These are phyloP conservation scores for Phoeniculus purpureus DNA, from an alignment of 2,797 vertebrate genomes.

Conservation along the genomic window DNA sequence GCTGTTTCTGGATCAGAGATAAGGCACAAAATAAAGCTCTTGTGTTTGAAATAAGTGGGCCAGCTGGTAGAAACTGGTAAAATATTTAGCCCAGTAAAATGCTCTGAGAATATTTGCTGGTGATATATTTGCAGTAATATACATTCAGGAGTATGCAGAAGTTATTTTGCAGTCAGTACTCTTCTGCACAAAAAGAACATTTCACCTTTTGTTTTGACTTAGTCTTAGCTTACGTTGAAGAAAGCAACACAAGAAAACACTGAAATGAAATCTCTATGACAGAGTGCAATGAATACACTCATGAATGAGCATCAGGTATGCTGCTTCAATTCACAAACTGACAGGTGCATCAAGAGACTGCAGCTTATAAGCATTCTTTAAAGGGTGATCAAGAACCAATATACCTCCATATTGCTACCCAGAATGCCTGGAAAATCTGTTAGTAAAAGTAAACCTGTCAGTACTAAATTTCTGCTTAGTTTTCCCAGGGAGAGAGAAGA, in stretches of 20 bases:
- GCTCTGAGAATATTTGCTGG: not conserved
- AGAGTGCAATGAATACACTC: fast-evolving
- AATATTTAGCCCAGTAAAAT: not conserved
- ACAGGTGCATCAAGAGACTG: not conserved
- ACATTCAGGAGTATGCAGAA: not conserved
- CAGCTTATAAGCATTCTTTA: not conserved
- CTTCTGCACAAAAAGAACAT: not conserved
- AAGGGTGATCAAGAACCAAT: not conserved
- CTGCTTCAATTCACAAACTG: not conserved
- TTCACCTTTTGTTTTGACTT: not conserved
- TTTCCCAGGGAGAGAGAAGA: not conserved
- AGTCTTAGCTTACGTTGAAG: not conserved
- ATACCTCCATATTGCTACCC: not conserved
- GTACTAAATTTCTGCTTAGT: not conserved
- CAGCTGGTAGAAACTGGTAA: not conserved
- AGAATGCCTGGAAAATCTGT: not conserved
- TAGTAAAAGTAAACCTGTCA: not conserved
- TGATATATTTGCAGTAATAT: not conserved
- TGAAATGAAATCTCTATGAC: not conserved
- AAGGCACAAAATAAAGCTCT: not conserved
- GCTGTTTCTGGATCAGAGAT: not conserved
- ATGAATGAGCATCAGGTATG: too few relatives aligned
- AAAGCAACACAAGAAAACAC: not conserved
- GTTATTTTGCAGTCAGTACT: not conserved
- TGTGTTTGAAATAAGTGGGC: not conserved